Evolutionary conservation across 2,113 vertebrate species (phyloP), one percentile per base, ranked within the genome.

Genomic region (Ictidomys tridecemlineatus): DNA sequence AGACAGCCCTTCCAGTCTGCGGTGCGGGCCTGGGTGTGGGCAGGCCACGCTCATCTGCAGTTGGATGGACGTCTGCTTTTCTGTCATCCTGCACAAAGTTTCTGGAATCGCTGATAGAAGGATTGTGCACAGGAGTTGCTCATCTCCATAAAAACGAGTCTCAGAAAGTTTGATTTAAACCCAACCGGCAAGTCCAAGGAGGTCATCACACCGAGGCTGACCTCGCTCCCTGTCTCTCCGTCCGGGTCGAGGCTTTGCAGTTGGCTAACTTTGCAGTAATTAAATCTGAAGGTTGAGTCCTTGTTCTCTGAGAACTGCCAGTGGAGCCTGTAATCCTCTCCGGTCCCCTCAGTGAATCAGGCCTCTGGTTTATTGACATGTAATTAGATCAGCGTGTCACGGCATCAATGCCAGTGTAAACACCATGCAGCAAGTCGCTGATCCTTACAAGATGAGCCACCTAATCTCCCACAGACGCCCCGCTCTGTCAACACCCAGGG

Each of bases 361-460:
- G 98, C 98, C 98, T 98, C 97, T 91, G 98, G 98, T 98, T 99
- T 99, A 99, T 99, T 99, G 99, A 98, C 99, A 97, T 99, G 98
- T 99, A 99, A 99, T 99, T 99, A 99, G 99, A 99, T 99, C 99
- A 98, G 98, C 96, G 98, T 99, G 98, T 99, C 98, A 99, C 98
- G 98, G 98, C 97, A 97, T 99, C 99, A 98, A 98, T 99, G 99
- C 99, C 98, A 98, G 98, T 98, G 98, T 99, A 99, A 98, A 99
- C 98, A 99, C 98, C 98, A 80, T 85, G 63, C 96, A 98, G 98
- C 97, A 98, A 98, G 98, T 97, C 96, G 97, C 98, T 98, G 99
- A 99, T 99, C 98, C 99, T 98, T 98, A 98, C 97, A 98, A 99
- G 98, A 99, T 99, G 98, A 98, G 98, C 98, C 97, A 98, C 98